Base-by-base conservation (phyloP, 2,888 invertebrate genomes). In the Catocala sponsa region DNA sequence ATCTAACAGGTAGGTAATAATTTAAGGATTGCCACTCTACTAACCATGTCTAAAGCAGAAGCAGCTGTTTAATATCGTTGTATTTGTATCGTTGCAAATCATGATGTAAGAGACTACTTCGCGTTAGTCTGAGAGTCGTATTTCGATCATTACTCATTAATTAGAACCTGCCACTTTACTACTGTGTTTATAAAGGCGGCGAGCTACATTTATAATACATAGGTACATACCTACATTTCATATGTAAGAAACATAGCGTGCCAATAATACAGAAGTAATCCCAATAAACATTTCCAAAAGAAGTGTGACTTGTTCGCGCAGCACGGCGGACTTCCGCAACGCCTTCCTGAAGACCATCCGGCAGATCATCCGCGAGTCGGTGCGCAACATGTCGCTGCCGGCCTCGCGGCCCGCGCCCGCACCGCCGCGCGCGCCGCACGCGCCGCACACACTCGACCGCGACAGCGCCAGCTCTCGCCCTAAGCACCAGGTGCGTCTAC, bases 311-410 rank as follows among this genome's bases (percentile, higher is more conserved):
- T 54, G 9, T 49, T 49, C 32, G n/a, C 15, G 15, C 87, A 99
- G 99, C 91, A 99, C 99, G 57, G 97, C 97, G 63, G 99, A 99
- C 90, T 99, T 99, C 94, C 97, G 99, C 78, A 98, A 99, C 92
- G 99, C 99, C 76, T 99, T 99, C 96, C 95, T 99, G 84, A 98
- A 98, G 94, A 99, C 99, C 63, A 99, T 99, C 82, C 96, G 99
- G 59, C 99, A 99, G 94, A 99, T 99, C 75, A 99, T 99, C 82
- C 96, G 99, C 71, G 99, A 99, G 93, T 98, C 98, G 65, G 99
- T 99, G 49, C 96, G 99, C 80, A 99, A 98, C 91, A 99, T 99
- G 99, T 98, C 98, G 83, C 97, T 99, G 91, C 99, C 99, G 59
- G 96, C 96, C 79, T 95, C 96, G 13, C 97, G 97, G 78, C 96